Evolutionary conservation across 1,140 invertebrate species (phyloP).

Genomic region (Grapholita molesta): DNA sequence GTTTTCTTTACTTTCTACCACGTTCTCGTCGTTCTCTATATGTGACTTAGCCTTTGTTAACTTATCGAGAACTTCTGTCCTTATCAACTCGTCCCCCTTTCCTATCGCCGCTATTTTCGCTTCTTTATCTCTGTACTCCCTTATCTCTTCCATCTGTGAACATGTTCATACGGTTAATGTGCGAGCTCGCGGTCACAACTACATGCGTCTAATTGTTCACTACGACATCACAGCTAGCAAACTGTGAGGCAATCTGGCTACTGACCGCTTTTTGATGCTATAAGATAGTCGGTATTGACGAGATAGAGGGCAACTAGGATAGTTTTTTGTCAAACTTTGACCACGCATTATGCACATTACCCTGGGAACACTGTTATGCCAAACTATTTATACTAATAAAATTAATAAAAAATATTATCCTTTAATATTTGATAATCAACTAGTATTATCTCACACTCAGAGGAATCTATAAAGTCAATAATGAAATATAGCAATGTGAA

Average conservation of each 20-base stretch:
- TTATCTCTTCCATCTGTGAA: conserved; percentile 52
- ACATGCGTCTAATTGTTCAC: not conserved
- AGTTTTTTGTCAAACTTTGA: not conserved
- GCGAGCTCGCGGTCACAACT: not conserved
- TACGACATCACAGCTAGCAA: not conserved
- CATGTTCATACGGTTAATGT: conserved; percentile 4
- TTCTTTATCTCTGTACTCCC: conserved; percentile 52
- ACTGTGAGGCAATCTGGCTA: not conserved
- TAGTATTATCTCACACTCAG: not conserved
- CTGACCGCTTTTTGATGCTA: not conserved
- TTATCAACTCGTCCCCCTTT: conserved; percentile 55
- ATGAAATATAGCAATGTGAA: not conserved
- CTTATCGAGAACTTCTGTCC: conserved; percentile 49
- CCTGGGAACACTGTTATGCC: not conserved
- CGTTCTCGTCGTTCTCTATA: conserved; percentile 29
- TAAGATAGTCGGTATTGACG: not conserved
- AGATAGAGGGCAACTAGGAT: not conserved
- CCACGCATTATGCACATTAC: no score
- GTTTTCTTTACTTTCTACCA: conserved; percentile 1
- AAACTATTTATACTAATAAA: not conserved
- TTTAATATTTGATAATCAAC: no score
- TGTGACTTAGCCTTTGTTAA: conserved; percentile 38
- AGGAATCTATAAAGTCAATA: not conserved
- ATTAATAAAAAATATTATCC: not conserved
- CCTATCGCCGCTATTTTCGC: conserved; percentile 52